These are phyloP conservation scores for Hippolais icterina DNA, from an alignment of 2,113 vertebrate species.

Conservation along the genomic window DNA sequence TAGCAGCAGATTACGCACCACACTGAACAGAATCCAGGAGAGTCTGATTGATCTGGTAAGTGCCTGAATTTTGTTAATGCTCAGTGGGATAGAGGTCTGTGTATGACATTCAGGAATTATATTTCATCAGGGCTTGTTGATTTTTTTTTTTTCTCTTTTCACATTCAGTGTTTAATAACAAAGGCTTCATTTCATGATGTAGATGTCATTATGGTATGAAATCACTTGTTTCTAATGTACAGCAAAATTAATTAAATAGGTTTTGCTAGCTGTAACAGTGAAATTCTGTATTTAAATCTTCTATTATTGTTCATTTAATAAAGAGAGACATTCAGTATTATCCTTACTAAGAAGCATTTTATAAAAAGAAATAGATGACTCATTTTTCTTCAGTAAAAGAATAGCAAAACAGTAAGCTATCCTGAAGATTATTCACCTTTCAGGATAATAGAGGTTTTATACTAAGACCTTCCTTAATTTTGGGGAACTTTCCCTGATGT, in stretches of 20 bases:
- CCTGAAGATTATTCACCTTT: background rate
- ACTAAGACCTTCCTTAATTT: background rate
- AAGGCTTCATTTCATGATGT: background rate
- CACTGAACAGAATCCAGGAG: constrained; percentile 95
- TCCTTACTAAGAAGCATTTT: background rate
- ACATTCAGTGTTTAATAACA: background rate
- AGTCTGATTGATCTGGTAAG: constrained; percentile 95
- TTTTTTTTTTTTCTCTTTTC: background rate
- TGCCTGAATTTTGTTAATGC: background rate
- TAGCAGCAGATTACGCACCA: constrained; percentile 94
- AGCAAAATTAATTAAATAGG: background rate
- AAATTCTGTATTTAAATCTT: background rate
- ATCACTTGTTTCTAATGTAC: background rate
- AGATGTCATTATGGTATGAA: background rate
- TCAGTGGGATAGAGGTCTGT: background rate
- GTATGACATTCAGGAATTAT: background rate
- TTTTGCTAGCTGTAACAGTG: background rate
- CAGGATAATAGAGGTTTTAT: background rate
- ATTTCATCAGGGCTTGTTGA: background rate
- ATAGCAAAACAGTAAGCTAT: background rate
- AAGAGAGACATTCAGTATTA: background rate
- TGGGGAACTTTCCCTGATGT: background rate
- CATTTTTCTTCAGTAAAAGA: background rate
- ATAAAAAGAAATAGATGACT: background rate
- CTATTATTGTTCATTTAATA: background rate